Evolutionary conservation across 92 coral and sea anemone species (phyloP), one percentile per base, ranked within the genome.

Genomic region (Ricordea florida): DNA sequence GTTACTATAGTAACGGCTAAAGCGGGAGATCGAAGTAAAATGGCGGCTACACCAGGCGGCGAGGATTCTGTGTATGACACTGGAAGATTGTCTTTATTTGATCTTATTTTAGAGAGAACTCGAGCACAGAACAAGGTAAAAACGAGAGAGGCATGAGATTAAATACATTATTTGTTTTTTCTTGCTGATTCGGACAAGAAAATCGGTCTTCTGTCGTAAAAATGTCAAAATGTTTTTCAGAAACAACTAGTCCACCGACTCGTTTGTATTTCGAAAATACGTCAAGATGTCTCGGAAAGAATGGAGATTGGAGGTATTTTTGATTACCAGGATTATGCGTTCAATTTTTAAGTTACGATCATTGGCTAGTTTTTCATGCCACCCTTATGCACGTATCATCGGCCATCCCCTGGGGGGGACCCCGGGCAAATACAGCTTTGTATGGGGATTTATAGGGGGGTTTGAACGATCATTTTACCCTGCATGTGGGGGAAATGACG

Each of bases 221-320:
- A 8, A 20, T 46, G 1, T 45, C 7, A 20, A 25, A 25, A 58
- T 57, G 11, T 57, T 29, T 69, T 79, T 17, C 69, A 96, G 99
- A 96, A 96, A 84, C 97, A 88, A 77, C 99, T 96, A 42, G 92
- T 92, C 35, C 99, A 96, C 73, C 92, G 99, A 6, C 68, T 96
- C 7, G 90, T 92, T 32, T 96, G 85, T 59, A 80, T 96, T 32
- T 88, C 93, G 6, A 96, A 96, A 66, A 92, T 96, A 49, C 86
- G 88, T 27, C 88, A 78, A 57, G 94, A 86, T 15, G 88, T 96
- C 3, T 62, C 86, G 15, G 99, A 96, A 11, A 89, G 93, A 52
- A 81, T 91, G 73, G 99, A 92, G 30, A 78, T 96, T 45, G 99
- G 99, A 80, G 99, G 99, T 92, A 50, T 24, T 43, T 16, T 42